Percentiles rank a stretch among this genome's conserved stretches.
Evolutionary conservation across 2,113 vertebrate genomes (phyloP).

Genomic region (Haemorhous mexicanus): DNA sequence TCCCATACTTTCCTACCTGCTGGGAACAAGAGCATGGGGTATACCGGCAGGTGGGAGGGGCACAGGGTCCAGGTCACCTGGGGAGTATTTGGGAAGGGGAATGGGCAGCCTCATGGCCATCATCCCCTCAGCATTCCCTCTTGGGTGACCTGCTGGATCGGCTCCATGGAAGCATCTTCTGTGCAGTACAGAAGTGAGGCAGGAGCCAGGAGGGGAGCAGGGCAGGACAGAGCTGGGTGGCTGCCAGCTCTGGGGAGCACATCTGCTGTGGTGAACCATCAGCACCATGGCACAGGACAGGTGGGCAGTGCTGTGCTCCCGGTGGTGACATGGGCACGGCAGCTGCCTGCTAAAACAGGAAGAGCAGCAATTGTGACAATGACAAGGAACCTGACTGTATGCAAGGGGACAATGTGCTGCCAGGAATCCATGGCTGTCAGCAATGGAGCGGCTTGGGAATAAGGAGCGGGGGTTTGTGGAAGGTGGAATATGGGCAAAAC

Average conservation of each 20-base stretch:
- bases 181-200: accelerated
- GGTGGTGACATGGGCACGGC: not conserved
- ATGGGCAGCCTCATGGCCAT: not conserved
- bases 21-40: accelerated
- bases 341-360: slow-evolving; percentile 55
- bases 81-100: not conserved
- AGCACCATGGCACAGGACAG: not conserved
- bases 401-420: accelerated
- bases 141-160: not conserved
- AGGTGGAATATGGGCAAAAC: slow-evolving; percentile 37
- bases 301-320: not conserved
- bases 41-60: not conserved
- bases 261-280: accelerated
- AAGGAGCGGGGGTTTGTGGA: slow-evolving; percentile 6
- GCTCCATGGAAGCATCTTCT: not conserved
- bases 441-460: not conserved
- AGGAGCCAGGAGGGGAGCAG: not conserved
- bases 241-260: not conserved
- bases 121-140: not conserved
- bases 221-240: not conserved
- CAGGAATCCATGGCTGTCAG: not conserved
- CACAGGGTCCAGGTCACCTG: not conserved
- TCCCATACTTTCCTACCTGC: too few relatives aligned
- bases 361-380: not conserved
- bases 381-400: not conserved